phyloP scores from a whole-genome alignment of 1,140 invertebrate genomes.

The Drosophila ambigua region DNA sequence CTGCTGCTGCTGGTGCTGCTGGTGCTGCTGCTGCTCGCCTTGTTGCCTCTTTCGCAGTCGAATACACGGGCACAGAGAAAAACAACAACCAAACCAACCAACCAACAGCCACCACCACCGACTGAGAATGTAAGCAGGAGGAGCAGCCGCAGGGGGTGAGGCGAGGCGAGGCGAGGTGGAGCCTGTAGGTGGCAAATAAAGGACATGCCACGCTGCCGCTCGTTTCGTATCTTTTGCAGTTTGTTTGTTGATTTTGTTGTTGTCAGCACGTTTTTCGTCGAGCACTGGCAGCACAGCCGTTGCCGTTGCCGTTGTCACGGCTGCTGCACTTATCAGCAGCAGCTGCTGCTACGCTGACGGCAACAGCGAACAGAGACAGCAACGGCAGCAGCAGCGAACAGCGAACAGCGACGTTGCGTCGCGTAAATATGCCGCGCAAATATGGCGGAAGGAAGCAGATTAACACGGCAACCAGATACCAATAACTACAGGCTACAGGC shows the following conservation, averaged over 20 bases:
- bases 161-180: too few relatives aligned
- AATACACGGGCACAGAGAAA: neutral
- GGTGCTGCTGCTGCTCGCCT: neutral
- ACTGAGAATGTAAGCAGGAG: neutral
- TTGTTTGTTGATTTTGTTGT: constrained; percentile 65
- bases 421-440: constrained; percentile 56
- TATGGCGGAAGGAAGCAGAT: constrained; percentile 73
- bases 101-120: too few relatives aligned
- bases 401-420: constrained; percentile 13
- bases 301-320: constrained; percentile 33
- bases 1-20: neutral
- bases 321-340: constrained; percentile 54
- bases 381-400: neutral
- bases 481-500: constrained; percentile 54
- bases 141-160: neutral
- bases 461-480: constrained; percentile 69
- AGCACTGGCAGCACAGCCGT: constrained; percentile 7
- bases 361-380: constrained; percentile 11
- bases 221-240: constrained; percentile 21
- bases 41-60: neutral
- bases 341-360: constrained; percentile 14
- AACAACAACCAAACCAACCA: constrained; percentile 9
- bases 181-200: neutral
- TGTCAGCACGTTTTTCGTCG: constrained; percentile 53
- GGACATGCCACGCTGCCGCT: neutral